Evolutionary conservation across 53 echinoderm and acorn worm species (phyloP), one percentile per base, ranked within the genome.

Genomic region (Temnopleurus reevesii): DNA sequence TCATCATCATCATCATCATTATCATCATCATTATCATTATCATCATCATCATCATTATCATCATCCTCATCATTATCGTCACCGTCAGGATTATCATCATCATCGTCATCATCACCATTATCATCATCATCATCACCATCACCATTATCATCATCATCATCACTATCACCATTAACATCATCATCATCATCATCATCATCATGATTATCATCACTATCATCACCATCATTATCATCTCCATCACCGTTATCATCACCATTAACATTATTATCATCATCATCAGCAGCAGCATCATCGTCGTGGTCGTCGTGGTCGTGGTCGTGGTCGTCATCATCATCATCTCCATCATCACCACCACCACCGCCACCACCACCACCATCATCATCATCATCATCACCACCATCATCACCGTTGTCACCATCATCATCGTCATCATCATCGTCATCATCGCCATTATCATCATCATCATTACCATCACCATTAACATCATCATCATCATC

Each of bases 81-180:
- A n/a, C n/a, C n/a, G n/a, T n/a, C n/a, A n/a, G n/a, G n/a, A n/a
- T n/a, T n/a, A n/a, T n/a, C n/a, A n/a, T n/a, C n/a, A 8, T 43
- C 79, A 87, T 76, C 87, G 12, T 34, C 89, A 56, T 91, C 87
- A 77, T 91, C 93, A 55, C 87, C 91, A 25, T 63, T 76, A 86
- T 88, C 93, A 60, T 25, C 60, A 41, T 23, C 77, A 77, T 23
- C 77, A 77, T 31, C 77, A 77, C 21, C 77, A 77, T 77, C 77
- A 77, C 45, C 77, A 77, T 77, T 31, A 77, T 25, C 60, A 60
- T 60, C 60, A 60, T 77, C 77, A 77, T 77, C 77, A 13, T 31
- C 77, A 41, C 34, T 38, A 77, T 31, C 45, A 77, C 18, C 45
- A 77, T 77, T 23, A 77, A 6, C 45, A 77, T 41, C 45, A 77